These are phyloP conservation scores for Listrodromus nycthemerus DNA, from an alignment of 2,888 invertebrate genomes.

Conservation along the genomic window DNA sequence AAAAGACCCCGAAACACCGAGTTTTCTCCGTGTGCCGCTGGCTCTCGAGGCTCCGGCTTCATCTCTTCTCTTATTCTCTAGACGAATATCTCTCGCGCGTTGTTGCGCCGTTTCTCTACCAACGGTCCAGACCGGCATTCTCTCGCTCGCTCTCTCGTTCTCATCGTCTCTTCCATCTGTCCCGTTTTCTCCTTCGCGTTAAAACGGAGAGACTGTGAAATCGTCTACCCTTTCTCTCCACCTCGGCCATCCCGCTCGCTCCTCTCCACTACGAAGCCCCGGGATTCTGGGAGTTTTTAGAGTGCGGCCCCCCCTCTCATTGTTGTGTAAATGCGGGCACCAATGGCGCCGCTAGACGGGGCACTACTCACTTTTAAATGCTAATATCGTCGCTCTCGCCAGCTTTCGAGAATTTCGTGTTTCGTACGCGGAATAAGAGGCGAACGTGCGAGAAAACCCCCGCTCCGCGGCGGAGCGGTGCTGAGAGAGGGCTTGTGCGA, in stretches of 20 bases:
- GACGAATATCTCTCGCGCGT: conserved; percentile 62
- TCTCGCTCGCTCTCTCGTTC: conserved; percentile 48
- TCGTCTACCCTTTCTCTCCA: conserved; percentile 59
- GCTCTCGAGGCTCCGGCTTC: conserved; percentile 59
- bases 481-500: conserved; percentile 65
- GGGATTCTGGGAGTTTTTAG: conserved; percentile 83
- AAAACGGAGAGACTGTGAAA: conserved; percentile 55
- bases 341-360: conserved; percentile 83
- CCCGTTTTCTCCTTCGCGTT: conserved; percentile 45
- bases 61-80: conserved; percentile 67
- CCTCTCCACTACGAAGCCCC: conserved; percentile 73
- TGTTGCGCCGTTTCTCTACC: conserved; percentile 42
- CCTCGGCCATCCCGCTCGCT: conserved; percentile 65
- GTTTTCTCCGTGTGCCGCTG: conserved; percentile 62
- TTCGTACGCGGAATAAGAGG: conserved; percentile 59
- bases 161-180: conserved; percentile 38
- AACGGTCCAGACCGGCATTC: conserved; percentile 31
- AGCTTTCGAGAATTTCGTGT: conserved; percentile 80
- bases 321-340: conserved; percentile 83
- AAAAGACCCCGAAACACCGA: conserved; percentile 27
- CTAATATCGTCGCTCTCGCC: conserved; percentile 78
- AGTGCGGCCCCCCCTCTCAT: conserved; percentile 80
- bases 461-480: background rate
- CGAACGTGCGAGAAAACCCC: conserved; percentile 19
- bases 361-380: conserved; percentile 82